Evolutionary conservation across 92 coral and sea anemone genomes (phyloP), one percentile per base, ranked within the genome.

Genomic region (Actinostola sp.): DNA sequence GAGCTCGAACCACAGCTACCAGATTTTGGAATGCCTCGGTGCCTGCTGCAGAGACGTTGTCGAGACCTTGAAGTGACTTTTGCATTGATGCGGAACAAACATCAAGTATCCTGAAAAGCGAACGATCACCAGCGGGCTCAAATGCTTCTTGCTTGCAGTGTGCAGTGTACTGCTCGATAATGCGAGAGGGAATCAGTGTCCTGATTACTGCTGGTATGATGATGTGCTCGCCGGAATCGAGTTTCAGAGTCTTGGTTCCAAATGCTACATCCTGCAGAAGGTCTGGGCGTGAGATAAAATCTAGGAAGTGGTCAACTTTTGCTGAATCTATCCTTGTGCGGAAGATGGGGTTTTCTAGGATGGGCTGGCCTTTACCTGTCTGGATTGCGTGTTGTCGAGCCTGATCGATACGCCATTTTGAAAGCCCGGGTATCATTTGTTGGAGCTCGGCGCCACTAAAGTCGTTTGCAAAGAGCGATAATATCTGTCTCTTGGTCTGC

Each of bases 241-340:
- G 88, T 60, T 51, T 83, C 33, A 70, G 63, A 1, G 72, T 72
- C 26, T 81, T 80, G 57, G 88, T 82, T 30, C 88, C 82, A 52
- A 82, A 82, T 33, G 88, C 82, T 30, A 82, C 88, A 53, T 83
- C 88, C 50, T 83, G 88, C 46, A 83, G 70, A 77, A 83, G 48
- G 41, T 83, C 82, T 70, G 88, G 88, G 35, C 88, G 46, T 15
- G 88, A 68, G 41, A 76, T 69, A 60, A 48, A 83, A 59, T 83
- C 82, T 30, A 83, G 79, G 64, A 83, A 83, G 46, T 60, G 83
- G 0, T 83, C 65, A 12, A 70, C 79, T 61, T 76, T 72, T 24
- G 79, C 60, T 32, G 76, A 42, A 25, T 67, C 61, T 46, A 76
- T 83, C 7, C 86, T 31, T 20, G 80, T 49, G 30, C 86, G 75